These are phyloP conservation scores for Lordiphosa collinella DNA, from an alignment of 1,140 invertebrate genomes.

Conservation along the genomic window DNA sequence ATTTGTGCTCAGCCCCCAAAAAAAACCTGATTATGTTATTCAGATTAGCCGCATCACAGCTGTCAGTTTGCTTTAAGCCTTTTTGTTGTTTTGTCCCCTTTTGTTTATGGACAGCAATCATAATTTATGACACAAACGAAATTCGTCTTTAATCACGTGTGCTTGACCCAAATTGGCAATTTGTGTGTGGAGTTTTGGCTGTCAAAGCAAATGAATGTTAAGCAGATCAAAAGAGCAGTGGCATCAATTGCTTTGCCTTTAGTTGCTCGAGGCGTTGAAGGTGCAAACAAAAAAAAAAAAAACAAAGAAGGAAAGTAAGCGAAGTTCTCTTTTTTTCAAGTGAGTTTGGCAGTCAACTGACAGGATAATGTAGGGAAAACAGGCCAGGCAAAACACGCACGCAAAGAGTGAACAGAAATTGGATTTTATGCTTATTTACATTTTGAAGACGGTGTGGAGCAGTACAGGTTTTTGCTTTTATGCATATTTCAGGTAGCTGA, in stretches of 20 bases:
- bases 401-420: slow-evolving; percentile 54
- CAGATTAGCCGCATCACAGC: slow-evolving; percentile 49
- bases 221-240: slow-evolving; percentile 63
- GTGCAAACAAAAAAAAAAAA: slow-evolving; percentile 21
- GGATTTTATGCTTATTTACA: slow-evolving; percentile 74
- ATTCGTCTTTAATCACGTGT: slow-evolving; percentile 13
- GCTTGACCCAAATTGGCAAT: slow-evolving; percentile 27
- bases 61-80: slow-evolving; percentile 33
- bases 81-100: slow-evolving; percentile 4
- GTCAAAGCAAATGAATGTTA: slow-evolving; percentile 41
- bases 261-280: slow-evolving; percentile 46
- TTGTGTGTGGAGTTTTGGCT: slow-evolving; percentile 38
- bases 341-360: slow-evolving; percentile 39
- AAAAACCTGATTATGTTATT: slow-evolving; percentile 59
- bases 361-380: slow-evolving; percentile 21
- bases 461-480: slow-evolving; percentile 12
- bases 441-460: slow-evolving; percentile 19
- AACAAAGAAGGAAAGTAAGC: too few relatives aligned
- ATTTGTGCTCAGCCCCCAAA: not conserved
- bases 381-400: slow-evolving; percentile 21
- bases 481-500: too few relatives aligned
- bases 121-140: slow-evolving; percentile 34
- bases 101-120: slow-evolving; percentile 17
- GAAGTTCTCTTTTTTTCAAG: slow-evolving; percentile 42
- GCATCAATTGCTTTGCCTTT: slow-evolving; percentile 47